Evolutionary conservation across 2,113 vertebrate genomes (phyloP).

Genomic region (Lamprotornis superbus): DNA sequence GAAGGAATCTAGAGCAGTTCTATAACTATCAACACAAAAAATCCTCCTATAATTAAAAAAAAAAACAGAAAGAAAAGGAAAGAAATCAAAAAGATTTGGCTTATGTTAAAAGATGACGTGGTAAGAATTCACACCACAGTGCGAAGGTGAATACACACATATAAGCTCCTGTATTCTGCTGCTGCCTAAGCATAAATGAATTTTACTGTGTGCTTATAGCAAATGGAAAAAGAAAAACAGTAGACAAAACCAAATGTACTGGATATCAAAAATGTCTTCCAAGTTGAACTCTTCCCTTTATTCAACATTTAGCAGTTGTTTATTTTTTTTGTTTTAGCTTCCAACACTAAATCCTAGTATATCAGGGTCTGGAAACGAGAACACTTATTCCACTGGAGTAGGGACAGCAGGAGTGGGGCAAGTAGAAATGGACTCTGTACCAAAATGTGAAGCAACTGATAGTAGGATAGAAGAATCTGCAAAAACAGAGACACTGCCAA

Average conservation of each 20-base stretch:
- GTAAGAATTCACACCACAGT: neutral
- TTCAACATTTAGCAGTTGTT: neutral
- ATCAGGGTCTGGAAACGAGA: conserved; percentile 69
- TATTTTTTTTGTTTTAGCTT: conserved; percentile 63
- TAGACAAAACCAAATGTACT: neutral
- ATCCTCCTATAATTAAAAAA: neutral
- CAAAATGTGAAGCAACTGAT: conserved; percentile 71
- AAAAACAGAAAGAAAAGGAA: neutral
- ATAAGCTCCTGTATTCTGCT: neutral
- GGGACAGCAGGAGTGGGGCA: conserved; percentile 52
- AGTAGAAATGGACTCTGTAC: conserved; percentile 58
- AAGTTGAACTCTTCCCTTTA: neutral
- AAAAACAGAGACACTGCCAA: conserved; percentile 65
- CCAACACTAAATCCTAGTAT: conserved; percentile 72
- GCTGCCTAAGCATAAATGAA: neutral
- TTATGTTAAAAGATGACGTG: neutral
- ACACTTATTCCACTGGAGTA: conserved; percentile 68
- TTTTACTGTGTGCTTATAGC: neutral
- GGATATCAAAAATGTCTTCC: neutral
- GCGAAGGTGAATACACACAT: neutral
- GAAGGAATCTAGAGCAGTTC: neutral
- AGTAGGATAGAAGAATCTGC: conserved; percentile 67
- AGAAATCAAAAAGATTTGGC: rapidly evolving
- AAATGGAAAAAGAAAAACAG: neutral
- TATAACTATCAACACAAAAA: neutral